Conservation (phyloP, 2,797 vertebrate genomes). For the Mormyrops attenuatus region DNA sequence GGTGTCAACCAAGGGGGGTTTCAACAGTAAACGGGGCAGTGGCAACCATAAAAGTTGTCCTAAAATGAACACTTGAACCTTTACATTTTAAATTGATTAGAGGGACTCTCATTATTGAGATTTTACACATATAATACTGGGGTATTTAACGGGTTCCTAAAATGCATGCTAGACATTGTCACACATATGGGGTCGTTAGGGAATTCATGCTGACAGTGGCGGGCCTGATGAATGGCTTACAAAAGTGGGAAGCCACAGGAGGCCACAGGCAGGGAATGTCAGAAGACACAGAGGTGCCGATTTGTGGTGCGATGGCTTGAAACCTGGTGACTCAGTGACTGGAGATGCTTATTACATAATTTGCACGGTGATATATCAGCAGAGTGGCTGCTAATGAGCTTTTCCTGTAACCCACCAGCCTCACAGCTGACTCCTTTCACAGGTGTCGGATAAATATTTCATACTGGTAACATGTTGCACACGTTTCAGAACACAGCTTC, state of each 20-base stretch:
- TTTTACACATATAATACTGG: not conserved
- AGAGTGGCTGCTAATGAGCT: too few species aligned
- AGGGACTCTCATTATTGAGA: not conserved
- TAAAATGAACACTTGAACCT: not conserved
- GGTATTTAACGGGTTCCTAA: not conserved
- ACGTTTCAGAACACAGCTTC: not conserved
- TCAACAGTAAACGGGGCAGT: not conserved
- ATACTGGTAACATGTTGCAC: not conserved
- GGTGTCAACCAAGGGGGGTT: not conserved
- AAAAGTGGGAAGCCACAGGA: not conserved
- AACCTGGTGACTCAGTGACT: not conserved
- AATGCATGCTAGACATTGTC: not conserved
- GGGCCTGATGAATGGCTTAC: not conserved
- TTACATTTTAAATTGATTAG: not conserved
- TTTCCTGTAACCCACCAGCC: not conserved
- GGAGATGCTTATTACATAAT: not conserved
- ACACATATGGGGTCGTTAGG: not conserved
- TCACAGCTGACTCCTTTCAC: not conserved
- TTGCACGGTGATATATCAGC: not conserved
- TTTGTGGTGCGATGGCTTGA: not conserved
- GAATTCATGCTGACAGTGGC: not conserved
- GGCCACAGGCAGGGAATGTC: not conserved
- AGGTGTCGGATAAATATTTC: not conserved
- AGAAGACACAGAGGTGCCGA: not conserved
- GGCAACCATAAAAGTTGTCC: not conserved